Base-by-base conservation (phyloP, 2,888 invertebrate species). In the Volucella bombylans region DNA sequence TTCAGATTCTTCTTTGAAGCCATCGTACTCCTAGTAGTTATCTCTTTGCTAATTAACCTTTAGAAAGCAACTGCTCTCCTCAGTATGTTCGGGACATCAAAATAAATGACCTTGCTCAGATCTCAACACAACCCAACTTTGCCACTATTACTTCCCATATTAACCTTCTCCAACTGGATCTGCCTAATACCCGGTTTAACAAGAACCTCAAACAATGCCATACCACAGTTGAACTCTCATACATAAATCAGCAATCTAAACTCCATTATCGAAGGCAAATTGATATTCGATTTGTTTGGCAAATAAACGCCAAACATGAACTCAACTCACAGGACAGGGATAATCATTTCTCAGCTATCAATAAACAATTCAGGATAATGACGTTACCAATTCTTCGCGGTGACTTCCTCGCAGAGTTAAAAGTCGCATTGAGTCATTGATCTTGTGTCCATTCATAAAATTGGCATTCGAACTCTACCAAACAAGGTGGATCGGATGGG, bases 321-420 rank as follows among this genome's bases (percentile, higher is more conserved):
- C 71, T 71, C 15, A 31, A 65, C 49, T 69, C 59, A 8, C 68
- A n/a, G 39, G 15, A 9, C 67, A 61, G 72, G 82, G 86, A 82
- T 82, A 86, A 86, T 86, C 86, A 86, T 86, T 82, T 82, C 82
- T 86, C 86, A 82, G 72, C 81, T 61, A 82, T 86, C 86, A 77
- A 86, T 86, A 86, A 86, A 86, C 86, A 82, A 86, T 86, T 86
- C 86, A 86, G 82, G 86, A 86, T 86, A 86, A 86, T 86, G 86
- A 86, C 86, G 73, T 86, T 82, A 86, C 82, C 77, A 82, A 82
- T 82, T 86, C 86, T 78, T 86, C 73, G 82, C 68, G 69, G 82
- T 73, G 57, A 82, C 82, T 82, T 77, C 77, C 77, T 82, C 73
- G 77, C 52, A 73, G 82, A 86, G 82, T 86, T 86, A 81, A 65